A percentile compares a stretch with the other conserved stretches of the same genome.
These are phyloP conservation scores for Calliphora vicina DNA, from an alignment of 1,140 invertebrate genomes.

Conservation along the genomic window DNA sequence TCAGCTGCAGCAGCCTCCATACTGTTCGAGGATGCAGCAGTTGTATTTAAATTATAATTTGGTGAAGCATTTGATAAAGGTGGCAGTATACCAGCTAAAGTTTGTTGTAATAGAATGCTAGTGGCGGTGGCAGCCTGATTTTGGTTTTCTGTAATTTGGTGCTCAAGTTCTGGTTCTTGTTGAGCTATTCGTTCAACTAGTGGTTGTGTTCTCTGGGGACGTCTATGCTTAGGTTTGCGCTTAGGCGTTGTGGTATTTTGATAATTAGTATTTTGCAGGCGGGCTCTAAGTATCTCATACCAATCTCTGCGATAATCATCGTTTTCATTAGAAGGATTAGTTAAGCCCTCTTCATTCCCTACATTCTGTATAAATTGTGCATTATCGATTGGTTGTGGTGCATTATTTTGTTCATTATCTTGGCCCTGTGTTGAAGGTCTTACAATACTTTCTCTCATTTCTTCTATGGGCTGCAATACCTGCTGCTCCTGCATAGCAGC, in stretches of 20 bases:
- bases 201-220: not conserved
- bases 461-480: not conserved
- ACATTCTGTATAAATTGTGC: not conserved
- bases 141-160: too few species aligned
- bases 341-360: not conserved
- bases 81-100: not conserved
- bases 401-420: not conserved
- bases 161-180: not conserved
- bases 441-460: not conserved
- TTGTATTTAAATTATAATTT: not conserved
- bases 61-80: not conserved
- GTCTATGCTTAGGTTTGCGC: not conserved
- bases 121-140: not conserved
- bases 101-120: not conserved
- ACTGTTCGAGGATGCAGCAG: not conserved
- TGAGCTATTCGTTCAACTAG: not conserved
- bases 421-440: not conserved
- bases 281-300: conserved; percentile 17
- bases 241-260: not conserved
- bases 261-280: conserved; percentile 7
- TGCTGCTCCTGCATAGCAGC: not conserved
- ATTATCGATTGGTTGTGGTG: not conserved
- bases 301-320: conserved; percentile 22
- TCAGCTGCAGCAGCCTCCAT: not conserved
- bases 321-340: not conserved